Base-by-base conservation (phyloP, 2,888 invertebrate genomes). In the Eupithecia dodoneata region DNA sequence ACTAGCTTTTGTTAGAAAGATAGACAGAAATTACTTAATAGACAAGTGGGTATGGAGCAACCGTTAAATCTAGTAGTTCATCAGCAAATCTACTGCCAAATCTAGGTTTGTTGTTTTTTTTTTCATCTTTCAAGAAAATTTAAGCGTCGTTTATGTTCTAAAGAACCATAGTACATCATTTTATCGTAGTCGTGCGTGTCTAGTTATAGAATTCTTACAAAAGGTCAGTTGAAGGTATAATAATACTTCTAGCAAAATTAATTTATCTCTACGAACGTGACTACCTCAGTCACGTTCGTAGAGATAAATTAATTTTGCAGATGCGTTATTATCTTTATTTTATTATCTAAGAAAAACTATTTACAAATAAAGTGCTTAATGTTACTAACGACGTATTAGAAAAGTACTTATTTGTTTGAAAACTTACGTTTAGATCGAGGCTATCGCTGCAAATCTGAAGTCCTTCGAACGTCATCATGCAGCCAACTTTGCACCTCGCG, bases 391-490 rank as follows among this genome's bases (percentile, higher is more conserved):
- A 4, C 12, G 63, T 63, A 30, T 3, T 0, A 63, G 63, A 63
- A 30, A 18, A 42, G 6, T 41, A 13, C 2, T n/a, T 65, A 65
- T 65, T 65, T 65, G 13, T 66, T 42, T 42, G 13, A 5, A 55
- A 79, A 88, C 93, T 92, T 88, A 96, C 96, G 83, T 91, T 94
- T 13, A 96, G 83, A 81, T 96, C 96, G 65, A 96, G 94, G 49
- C 96, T 94, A 78, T 96, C 95, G 74, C 95, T 94, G 83, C 95
- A 96, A 81, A 96, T 91, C 79, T 96, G 90, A 12, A 96, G 96
- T 4, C 96, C 96, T 86, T 95, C 93, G 75, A 96, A 96, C 1
- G 95, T 94, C 87, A 93, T 93, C 13, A 95, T 91, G 77, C 95
- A 95, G 3, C 96, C 96, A 7, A 92, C 87, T 72, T 90, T 87